Conservation (phyloP, 2,797 vertebrate genomes). For the Rhinophrynus dorsalis region DNA sequence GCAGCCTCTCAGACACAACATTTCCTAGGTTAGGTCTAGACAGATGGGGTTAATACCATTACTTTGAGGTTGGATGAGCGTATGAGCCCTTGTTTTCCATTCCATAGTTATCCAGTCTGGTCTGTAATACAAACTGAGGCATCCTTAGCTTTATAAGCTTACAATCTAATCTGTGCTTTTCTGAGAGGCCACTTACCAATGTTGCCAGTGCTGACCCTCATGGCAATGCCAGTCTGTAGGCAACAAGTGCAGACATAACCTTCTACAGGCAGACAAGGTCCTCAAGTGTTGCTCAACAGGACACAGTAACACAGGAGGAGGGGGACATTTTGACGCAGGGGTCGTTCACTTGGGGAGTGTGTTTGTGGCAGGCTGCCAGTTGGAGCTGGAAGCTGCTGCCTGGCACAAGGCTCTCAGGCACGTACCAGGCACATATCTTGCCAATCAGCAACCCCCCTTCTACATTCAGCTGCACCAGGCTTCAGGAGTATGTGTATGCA, state of each 20-base stretch:
- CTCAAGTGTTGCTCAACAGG: background rate
- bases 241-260: background rate
- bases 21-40: slow-evolving; percentile 3
- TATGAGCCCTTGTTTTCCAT: background rate
- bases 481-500: slow-evolving; percentile 1
- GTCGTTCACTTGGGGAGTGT: background rate
- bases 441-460: slow-evolving; percentile 2
- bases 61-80: background rate
- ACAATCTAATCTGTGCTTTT: background rate
- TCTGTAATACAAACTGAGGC: background rate
- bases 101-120: background rate
- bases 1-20: slow-evolving; percentile 3
- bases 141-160: background rate
- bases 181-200: background rate
- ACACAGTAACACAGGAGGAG: background rate
- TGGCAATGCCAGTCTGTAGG: background rate
- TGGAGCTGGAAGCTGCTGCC: background rate
- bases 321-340: background rate
- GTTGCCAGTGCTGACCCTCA: background rate
- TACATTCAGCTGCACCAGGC: slow-evolving; percentile 34
- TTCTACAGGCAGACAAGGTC: background rate
- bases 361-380: slow-evolving; percentile 11
- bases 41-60: slow-evolving; percentile 7
- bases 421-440: slow-evolving; percentile 20
- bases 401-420: slow-evolving; percentile 22